A percentile compares a stretch with the other conserved stretches of the same genome.
These are phyloP conservation scores for Chouioia cunea DNA, from an alignment of 2,888 invertebrate species.

Conservation along the genomic window DNA sequence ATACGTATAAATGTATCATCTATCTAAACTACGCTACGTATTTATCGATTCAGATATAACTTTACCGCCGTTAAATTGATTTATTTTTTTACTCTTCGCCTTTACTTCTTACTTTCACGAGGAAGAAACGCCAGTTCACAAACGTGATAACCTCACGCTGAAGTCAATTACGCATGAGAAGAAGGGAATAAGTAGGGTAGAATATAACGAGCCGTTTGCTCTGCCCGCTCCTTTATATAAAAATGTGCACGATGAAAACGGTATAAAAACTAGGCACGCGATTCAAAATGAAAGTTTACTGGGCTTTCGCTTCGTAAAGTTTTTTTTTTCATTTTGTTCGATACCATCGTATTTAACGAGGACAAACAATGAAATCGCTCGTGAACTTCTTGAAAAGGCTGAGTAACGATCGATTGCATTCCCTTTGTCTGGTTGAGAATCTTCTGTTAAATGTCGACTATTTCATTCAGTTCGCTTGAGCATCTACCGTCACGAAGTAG, in stretches of 20 bases:
- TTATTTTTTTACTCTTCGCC: constrained; percentile 16
- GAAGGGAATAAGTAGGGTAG: constrained; percentile 29
- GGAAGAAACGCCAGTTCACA: constrained; percentile 28
- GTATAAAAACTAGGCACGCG: constrained; percentile 57
- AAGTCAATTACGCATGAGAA: constrained; percentile 23
- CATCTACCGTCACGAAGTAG: constrained; percentile 31
- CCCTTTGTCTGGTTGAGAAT: constrained; percentile 30
- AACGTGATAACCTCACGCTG: constrained; percentile 21
- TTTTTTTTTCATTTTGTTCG: constrained; percentile 16
- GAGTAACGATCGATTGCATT: constrained; percentile 25
- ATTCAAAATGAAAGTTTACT: constrained; percentile 37
- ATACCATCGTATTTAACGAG: constrained; percentile 42
- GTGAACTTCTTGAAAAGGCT: constrained; percentile 32
- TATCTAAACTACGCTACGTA: constrained; percentile 31
- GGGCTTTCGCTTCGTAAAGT: constrained; percentile 32
- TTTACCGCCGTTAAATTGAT: constrained; percentile 34
- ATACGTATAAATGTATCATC: constrained; percentile 5
- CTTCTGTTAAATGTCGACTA: constrained; percentile 10
- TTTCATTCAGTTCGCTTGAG: constrained; percentile 9
- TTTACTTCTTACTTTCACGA: constrained; percentile 10
- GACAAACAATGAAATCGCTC: constrained; percentile 42
- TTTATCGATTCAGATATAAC: constrained; percentile 26
- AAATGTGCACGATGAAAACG: constrained; percentile 50
- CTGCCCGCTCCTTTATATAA: constrained; percentile 42
- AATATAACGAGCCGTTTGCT: constrained; percentile 23